phyloP scores from a whole-genome alignment of 2,888 invertebrate genomes.

The Leptura quadrifasciata region DNA sequence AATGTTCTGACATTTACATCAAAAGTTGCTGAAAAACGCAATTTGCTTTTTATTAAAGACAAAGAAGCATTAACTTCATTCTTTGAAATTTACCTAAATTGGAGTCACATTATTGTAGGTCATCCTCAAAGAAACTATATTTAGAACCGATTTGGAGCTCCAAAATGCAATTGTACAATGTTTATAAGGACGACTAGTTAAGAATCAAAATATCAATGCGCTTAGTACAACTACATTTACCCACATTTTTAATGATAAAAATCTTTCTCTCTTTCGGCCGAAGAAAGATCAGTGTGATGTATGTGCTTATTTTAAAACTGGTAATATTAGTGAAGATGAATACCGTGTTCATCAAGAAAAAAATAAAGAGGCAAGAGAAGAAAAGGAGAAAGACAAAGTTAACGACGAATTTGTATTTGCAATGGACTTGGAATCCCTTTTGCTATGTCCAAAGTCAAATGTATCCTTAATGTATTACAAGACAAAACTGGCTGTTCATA shows the following conservation, averaged over 20 bases:
- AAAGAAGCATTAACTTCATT: not conserved
- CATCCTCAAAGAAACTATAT: not conserved
- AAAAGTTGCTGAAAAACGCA: not conserved
- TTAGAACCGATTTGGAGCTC: conserved; percentile 5
- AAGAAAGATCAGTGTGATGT: conserved; percentile 4
- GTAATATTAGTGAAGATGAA: conserved; percentile 39
- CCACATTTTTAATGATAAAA: not conserved
- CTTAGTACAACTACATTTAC: not conserved
- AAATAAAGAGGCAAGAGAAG: conserved; percentile 45
- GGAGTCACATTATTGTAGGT: too few species aligned
- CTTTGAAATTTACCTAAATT: not conserved
- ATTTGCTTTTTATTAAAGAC: not conserved
- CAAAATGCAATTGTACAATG: not conserved
- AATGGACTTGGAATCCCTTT: conserved; percentile 49
- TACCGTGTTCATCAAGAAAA: conserved; percentile 39
- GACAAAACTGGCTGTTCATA: conserved; percentile 49
- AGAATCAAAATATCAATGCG: not conserved
- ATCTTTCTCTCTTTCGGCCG: not conserved
- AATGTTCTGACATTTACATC: too few species aligned
- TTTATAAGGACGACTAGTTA: not conserved
- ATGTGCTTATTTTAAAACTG: not conserved
- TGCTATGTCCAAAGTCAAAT: conserved; percentile 45
- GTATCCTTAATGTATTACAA: too few species aligned
- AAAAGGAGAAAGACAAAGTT: conserved; percentile 43
- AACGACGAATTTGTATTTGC: conserved; percentile 35